These are phyloP conservation scores for Hedya salicella DNA, from an alignment of 2,888 invertebrate genomes.

Conservation along the genomic window DNA sequence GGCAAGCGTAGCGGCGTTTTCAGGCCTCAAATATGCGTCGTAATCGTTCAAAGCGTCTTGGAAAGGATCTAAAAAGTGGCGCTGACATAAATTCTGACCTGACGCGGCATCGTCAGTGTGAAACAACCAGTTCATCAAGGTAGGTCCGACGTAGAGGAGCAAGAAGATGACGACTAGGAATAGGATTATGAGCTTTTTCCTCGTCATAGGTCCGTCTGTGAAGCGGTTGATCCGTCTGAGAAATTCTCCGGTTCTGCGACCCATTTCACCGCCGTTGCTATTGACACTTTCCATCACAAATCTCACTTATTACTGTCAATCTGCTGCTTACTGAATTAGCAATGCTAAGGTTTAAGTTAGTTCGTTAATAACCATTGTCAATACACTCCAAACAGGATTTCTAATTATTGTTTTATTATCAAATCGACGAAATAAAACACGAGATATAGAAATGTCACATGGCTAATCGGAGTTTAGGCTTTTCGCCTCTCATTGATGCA, in stretches of 20 bases:
- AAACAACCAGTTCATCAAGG: slow-evolving; percentile 86
- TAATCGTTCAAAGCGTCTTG: slow-evolving; percentile 86
- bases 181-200: slow-evolving; percentile 79
- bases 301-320: neutral
- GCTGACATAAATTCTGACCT: slow-evolving; percentile 87
- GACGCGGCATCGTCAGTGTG: slow-evolving; percentile 72
- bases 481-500: slow-evolving; percentile 9
- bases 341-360: slow-evolving; percentile 16
- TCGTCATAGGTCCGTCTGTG: slow-evolving; percentile 78
- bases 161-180: slow-evolving; percentile 84
- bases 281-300: slow-evolving; percentile 74
- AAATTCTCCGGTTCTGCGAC: slow-evolving; percentile 76
- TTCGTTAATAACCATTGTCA: slow-evolving; percentile 36
- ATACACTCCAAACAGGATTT: slow-evolving; percentile 16
- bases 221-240: slow-evolving; percentile 76
- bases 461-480: slow-evolving; percentile 9
- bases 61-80: slow-evolving; percentile 86
- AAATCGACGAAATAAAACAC: slow-evolving; percentile 29
- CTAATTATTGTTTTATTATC: slow-evolving; percentile 41
- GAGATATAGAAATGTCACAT: slow-evolving; percentile 32
- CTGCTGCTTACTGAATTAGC: neutral
- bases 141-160: slow-evolving; percentile 87
- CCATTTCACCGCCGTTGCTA: slow-evolving; percentile 70
- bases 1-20: slow-evolving; percentile 79
- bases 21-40: slow-evolving; percentile 87